phyloP scores from a whole-genome alignment of 2,113 vertebrate species.

The Vireo altiloquus region DNA sequence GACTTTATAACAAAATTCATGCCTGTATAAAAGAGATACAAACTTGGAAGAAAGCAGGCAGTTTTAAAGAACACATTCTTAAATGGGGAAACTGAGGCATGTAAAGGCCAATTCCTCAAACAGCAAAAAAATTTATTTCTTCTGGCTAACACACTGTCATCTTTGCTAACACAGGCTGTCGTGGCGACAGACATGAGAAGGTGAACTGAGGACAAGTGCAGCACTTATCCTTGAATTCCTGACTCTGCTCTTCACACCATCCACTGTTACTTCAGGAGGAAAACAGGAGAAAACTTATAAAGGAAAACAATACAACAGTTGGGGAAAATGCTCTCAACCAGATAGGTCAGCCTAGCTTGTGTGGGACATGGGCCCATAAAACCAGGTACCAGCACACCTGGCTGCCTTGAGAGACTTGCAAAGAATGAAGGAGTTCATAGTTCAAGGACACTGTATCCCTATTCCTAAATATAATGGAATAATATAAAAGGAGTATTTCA shows the following conservation, averaged over 20 bases:
- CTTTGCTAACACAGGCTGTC: not conserved
- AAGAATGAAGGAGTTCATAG: not conserved
- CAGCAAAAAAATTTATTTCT: not conserved
- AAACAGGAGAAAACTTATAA: not conserved
- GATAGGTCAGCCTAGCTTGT: not conserved
- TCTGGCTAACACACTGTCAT: not conserved
- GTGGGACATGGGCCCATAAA: not conserved
- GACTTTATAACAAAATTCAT: not conserved
- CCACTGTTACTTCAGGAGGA: not conserved
- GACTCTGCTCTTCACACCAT: not conserved
- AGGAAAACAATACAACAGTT: not conserved
- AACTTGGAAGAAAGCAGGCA: not conserved
- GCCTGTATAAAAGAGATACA: not conserved
- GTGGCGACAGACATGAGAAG: accelerated
- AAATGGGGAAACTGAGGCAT: not conserved
- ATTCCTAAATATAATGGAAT: not conserved
- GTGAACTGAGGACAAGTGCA: not conserved
- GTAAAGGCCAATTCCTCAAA: not conserved
- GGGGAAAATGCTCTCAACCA: not conserved
- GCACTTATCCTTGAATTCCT: not conserved
- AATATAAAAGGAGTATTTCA: not conserved
- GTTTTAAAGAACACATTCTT: not conserved
- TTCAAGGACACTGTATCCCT: not conserved
- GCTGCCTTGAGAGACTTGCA: not conserved
- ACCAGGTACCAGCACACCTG: not conserved